Evolutionary conservation across 2,113 vertebrate species (phyloP), one percentile per base, ranked within the genome.

Genomic region (Euleptes europaea): DNA sequence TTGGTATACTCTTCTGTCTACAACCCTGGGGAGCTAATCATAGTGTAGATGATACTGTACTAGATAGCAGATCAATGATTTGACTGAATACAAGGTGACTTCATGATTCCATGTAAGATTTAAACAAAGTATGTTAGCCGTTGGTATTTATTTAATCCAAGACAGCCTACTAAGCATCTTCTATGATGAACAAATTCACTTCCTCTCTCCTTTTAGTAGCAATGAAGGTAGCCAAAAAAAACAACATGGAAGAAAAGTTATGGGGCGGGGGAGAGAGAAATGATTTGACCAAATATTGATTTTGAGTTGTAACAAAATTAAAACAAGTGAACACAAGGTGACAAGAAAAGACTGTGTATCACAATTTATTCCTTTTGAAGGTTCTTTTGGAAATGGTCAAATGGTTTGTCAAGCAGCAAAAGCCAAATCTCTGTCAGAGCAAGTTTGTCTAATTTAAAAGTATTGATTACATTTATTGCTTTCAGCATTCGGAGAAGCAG

Each of bases 401-500:
- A 87, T 82, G 35, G 3, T 87, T 92, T 92, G 75, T 91, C 54
- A 91, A 91, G 78, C 54, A 28, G 73, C 57, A 88, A 90, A 91
- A 66, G 84, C 19, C 75, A 86, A 84, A 79, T 44, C 83, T 90
- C 85, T 87, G 87, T 82, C 15, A 78, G 15, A 73, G 1, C 31
- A 85, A 81, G 35, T 85, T 85, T 17, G 26, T 85, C 92, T 90
- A 93, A 91, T 75, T 92, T 89, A 84, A 92, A 93, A 70, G 11
- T 90, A 85, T 89, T 90, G 77, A 90, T 88, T 93, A 35, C 31
- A 82, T 92, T 84, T 94, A 84, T 93, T 87, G 80, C 28, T 87
- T 78, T n/a, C 81, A 90, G 28, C 69, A 84, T 92, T 92, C 91
- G 57, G 85, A 84, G 67, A 90, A 78, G 47, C 78, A 81, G 88